These are phyloP conservation scores for Cerastis rubricosa DNA, from an alignment of 2,888 invertebrate species.

Conservation along the genomic window DNA sequence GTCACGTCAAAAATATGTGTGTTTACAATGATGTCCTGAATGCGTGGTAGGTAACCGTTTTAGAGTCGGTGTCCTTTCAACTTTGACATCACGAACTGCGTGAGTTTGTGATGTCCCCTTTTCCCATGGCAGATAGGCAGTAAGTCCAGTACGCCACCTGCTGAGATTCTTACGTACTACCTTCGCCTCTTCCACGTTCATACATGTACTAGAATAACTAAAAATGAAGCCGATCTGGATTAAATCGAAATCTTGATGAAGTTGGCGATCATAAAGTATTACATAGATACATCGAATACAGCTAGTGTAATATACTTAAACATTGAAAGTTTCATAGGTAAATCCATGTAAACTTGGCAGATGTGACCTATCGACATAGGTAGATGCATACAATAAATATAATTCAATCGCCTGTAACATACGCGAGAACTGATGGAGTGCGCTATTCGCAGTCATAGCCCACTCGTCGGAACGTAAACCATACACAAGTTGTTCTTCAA, in stretches of 20 bases:
- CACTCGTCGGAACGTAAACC: constrained; percentile 23
- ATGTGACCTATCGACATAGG: too few relatives aligned
- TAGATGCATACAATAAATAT: constrained; percentile 11
- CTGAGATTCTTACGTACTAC: not conserved
- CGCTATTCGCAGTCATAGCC: constrained; percentile 11
- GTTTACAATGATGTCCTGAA: too few relatives aligned
- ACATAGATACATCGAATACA: not conserved
- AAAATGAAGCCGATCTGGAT: not conserved
- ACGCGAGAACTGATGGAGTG: constrained; percentile 16
- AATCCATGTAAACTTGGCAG: not conserved
- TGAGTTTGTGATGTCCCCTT: too few relatives aligned
- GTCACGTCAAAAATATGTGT: too few relatives aligned
- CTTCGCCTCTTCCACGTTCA: not conserved
- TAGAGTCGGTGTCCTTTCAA: too few relatives aligned
- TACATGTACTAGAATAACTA: not conserved
- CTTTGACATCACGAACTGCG: too few relatives aligned
- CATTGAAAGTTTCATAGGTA: not conserved
- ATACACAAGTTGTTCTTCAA: constrained; percentile 66
- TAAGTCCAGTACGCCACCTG: not conserved
- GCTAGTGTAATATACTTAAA: not conserved
- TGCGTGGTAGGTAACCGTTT: too few relatives aligned
- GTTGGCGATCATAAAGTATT: not conserved
- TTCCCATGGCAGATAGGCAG: too few relatives aligned
- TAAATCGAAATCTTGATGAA: not conserved
- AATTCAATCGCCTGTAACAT: constrained; percentile 8